phyloP scores from a whole-genome alignment of 37 sponge, comb jelly and placozoan genomes.

The Chondrosia reniformis region DNA sequence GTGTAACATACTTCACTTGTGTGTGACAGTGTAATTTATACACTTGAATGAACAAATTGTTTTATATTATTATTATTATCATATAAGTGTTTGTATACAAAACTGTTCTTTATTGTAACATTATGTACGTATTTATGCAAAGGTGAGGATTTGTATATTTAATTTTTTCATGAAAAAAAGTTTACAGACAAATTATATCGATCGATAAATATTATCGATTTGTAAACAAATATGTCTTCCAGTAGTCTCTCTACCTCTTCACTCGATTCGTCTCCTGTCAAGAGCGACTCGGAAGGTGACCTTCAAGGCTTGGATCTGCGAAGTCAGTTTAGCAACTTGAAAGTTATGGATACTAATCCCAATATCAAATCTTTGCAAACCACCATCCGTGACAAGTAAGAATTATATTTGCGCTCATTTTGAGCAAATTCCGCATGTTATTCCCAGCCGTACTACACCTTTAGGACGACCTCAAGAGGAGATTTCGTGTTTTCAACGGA shows the following conservation, averaged over 20 bases:
- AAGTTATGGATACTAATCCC: constrained; percentile 50
- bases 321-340: constrained; percentile 19
- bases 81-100: background rate
- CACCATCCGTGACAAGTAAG: constrained; percentile 73
- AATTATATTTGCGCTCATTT: background rate
- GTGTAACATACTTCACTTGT: no score
- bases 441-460: background rate
- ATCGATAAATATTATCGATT: no score
- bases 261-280: background rate
- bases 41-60: no score
- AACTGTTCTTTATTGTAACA: background rate
- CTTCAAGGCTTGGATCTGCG: background rate
- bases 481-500: constrained; percentile 85
- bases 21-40: no score
- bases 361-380: constrained; percentile 77
- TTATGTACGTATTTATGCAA: no score
- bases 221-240: background rate
- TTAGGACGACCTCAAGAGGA: constrained; percentile 63
- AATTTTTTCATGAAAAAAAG: no score
- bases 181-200: no score
- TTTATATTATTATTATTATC: no score
- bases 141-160: no score
- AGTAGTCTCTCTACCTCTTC: background rate
- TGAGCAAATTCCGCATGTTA: background rate
- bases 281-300: background rate